A percentile compares a stretch with the other conserved stretches of the same genome.
phyloP scores from a whole-genome alignment of 2,113 vertebrate species.

The Helogale parvula region DNA sequence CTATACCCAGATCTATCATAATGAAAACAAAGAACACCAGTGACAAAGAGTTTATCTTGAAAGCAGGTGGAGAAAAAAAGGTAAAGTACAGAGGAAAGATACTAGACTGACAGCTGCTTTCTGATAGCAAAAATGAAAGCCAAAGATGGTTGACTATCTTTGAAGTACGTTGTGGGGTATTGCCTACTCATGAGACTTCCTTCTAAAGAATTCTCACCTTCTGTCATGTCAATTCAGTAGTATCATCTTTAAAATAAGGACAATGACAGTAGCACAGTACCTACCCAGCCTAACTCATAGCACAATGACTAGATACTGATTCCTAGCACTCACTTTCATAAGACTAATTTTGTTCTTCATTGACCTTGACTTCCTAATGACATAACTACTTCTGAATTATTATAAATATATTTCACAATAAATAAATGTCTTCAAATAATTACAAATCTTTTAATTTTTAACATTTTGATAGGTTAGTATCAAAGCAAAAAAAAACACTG shows the following conservation, averaged over 20 bases:
- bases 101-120: neutral
- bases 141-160: neutral
- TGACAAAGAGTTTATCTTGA: neutral
- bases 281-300: neutral
- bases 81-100: neutral
- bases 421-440: neutral
- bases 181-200: neutral
- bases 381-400: neutral
- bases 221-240: neutral
- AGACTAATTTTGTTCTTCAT: neutral
- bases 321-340: neutral
- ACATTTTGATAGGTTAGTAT: neutral
- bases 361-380: neutral
- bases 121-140: neutral
- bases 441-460: neutral
- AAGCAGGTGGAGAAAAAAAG: neutral
- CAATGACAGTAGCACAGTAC: neutral
- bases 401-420: neutral
- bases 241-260: neutral
- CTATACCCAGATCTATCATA: neutral
- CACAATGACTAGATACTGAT: neutral
- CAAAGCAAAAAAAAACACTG: neutral
- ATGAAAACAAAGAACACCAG: neutral
- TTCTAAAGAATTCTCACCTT: neutral
- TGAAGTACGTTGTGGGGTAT: neutral